Conservation (phyloP, 1,140 invertebrate species). For the Acromyrmex charruanus region DNA sequence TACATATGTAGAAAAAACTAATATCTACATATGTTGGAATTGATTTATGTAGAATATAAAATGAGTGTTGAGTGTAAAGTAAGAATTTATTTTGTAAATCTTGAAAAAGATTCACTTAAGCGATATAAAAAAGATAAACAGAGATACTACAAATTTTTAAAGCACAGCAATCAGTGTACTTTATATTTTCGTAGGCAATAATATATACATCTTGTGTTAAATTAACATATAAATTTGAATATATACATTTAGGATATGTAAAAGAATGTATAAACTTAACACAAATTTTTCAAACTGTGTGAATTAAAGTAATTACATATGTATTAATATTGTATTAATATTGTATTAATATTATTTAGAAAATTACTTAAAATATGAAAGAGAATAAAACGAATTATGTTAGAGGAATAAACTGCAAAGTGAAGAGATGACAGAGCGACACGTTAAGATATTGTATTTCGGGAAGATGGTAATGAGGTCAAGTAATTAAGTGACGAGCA, state of each 20-base stretch:
- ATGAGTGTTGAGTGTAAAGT: background rate
- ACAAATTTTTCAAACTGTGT: no score
- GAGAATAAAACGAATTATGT: background rate
- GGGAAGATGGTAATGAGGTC: constrained; percentile 44
- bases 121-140: background rate
- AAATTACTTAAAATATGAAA: background rate
- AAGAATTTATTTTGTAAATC: background rate
- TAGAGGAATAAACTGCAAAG: background rate
- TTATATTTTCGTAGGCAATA: no score
- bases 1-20: no score
- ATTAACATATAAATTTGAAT: no score
- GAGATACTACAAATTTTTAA: background rate
- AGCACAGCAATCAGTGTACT: background rate
- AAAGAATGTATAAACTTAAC: no score
- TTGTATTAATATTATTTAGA: background rate
- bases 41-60: background rate
- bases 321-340: background rate
- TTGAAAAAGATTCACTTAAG: background rate
- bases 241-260: no score
- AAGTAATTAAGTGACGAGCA: constrained; percentile 57
- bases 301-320: background rate
- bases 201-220: no score
- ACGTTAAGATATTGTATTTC: constrained; percentile 1
- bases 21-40: background rate
- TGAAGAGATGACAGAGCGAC: background rate